Conservation (phyloP, 2,797 vertebrate species). For the Chelon labrosus region DNA sequence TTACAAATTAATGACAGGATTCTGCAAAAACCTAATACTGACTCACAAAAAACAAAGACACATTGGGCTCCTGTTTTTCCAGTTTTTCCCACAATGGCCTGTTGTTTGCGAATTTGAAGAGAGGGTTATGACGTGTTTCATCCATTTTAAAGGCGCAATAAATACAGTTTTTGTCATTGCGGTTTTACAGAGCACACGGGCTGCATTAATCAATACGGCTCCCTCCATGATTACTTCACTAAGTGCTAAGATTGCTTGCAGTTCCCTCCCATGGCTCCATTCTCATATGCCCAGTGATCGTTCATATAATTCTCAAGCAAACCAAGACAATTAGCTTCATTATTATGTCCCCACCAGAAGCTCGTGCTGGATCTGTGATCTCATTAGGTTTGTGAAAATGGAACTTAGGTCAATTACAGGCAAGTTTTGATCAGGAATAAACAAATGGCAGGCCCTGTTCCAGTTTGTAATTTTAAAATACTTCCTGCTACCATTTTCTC, state of each 20-base stretch:
- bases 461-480: neutral
- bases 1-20: neutral
- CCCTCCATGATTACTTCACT: constrained; percentile 42
- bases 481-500: constrained; percentile 25
- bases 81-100: neutral
- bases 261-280: constrained; percentile 22
- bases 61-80: neutral
- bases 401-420: neutral
- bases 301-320: constrained; percentile 30
- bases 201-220: constrained; percentile 40
- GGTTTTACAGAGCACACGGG: constrained; percentile 8
- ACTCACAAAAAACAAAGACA: neutral
- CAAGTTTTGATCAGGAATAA: neutral
- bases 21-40: neutral
- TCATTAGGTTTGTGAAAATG: constrained; percentile 8
- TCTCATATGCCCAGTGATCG: constrained; percentile 28
- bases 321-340: constrained; percentile 33
- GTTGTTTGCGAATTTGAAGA: neutral
- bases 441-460: too few relatives aligned
- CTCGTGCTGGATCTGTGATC: constrained; percentile 3
- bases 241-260: constrained; percentile 43
- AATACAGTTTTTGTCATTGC: constrained; percentile 7
- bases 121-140: neutral
- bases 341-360: constrained; percentile 13
- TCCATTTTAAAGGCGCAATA: neutral